Evolutionary conservation across 2,888 invertebrate genomes (phyloP).

Genomic region (Hermodice carunculata): DNA sequence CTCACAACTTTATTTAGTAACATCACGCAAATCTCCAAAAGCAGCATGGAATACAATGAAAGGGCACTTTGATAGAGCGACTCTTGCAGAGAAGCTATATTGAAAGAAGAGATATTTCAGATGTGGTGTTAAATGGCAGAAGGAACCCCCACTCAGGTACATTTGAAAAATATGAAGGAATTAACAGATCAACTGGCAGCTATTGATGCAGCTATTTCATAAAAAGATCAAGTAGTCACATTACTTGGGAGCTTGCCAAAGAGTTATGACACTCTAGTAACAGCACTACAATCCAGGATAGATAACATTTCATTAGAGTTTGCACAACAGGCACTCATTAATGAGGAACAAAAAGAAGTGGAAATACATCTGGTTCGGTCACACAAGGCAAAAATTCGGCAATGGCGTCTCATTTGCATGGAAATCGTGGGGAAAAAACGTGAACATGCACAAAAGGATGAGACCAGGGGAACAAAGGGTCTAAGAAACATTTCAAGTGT

Average conservation of each 20-base stretch:
- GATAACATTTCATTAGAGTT: conserved; percentile 3
- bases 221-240: conserved; percentile 1
- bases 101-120: background rate
- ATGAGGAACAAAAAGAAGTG: conserved; percentile 3
- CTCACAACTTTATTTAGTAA: background rate
- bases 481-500: background rate
- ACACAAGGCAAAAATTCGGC: background rate
- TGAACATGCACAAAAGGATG: background rate
- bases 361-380: background rate
- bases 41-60: background rate
- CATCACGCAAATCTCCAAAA: background rate
- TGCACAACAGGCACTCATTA: conserved; percentile 7
- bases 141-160: background rate
- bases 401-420: background rate
- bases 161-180: conserved; percentile 10
- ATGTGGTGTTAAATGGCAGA: background rate
- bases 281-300: background rate
- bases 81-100: conserved; percentile 1
- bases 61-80: background rate
- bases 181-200: conserved; percentile 5
- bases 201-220: background rate
- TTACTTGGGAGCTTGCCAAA: background rate
- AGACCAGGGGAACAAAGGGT: too few relatives aligned
- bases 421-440: background rate
- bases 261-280: conserved; percentile 4